Percentiles rank a stretch among this genome's conserved stretches.
Evolutionary conservation across 2,888 invertebrate genomes (phyloP).

Genomic region (Heliconius cydno): DNA sequence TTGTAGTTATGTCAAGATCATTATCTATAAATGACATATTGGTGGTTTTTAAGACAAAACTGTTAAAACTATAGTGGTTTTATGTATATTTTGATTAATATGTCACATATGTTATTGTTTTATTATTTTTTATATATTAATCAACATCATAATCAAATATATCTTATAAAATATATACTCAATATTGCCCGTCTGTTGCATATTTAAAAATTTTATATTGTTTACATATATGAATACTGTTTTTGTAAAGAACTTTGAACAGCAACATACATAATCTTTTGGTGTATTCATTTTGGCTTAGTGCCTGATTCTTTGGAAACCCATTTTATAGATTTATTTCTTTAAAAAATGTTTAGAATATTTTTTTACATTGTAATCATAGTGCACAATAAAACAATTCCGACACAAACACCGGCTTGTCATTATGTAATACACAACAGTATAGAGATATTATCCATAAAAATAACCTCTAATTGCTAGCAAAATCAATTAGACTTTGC

Average conservation of each 20-base stretch:
- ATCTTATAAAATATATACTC: conserved; percentile 10
- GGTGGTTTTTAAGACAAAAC: background rate
- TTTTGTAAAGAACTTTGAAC: background rate
- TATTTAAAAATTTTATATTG: background rate
- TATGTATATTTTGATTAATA: background rate
- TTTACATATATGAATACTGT: background rate
- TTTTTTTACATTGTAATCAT: background rate
- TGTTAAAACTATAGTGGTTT: background rate
- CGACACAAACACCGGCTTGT: background rate
- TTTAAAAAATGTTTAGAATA: background rate
- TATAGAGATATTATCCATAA: background rate
- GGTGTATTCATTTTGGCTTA: background rate
- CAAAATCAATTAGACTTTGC: conserved; percentile 9
- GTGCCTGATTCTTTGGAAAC: background rate
- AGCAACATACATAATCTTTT: background rate
- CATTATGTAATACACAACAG: background rate
- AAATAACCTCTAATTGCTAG: background rate
- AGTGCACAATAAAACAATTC: background rate
- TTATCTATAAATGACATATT: background rate
- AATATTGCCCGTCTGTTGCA: background rate
- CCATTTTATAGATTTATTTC: background rate
- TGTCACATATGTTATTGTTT: background rate
- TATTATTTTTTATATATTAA: conserved; percentile 1
- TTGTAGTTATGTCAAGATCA: background rate
- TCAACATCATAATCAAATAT: conserved; percentile 5